Conservation (phyloP, 2,797 vertebrate genomes). For the Tiaroga cobitis region DNA sequence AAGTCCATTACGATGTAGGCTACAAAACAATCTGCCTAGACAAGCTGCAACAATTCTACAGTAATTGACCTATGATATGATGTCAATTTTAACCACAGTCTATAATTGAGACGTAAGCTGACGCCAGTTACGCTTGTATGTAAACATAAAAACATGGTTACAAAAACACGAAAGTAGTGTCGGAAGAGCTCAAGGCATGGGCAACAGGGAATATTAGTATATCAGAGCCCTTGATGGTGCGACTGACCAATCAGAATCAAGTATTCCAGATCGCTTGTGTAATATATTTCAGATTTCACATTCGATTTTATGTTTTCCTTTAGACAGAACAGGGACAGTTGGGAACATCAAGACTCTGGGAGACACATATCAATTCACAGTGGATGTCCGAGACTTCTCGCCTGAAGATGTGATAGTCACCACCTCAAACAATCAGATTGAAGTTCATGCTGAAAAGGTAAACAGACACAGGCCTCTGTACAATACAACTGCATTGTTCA, state of each 20-base stretch:
- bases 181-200: background rate
- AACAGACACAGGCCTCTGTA: constrained; percentile 45
- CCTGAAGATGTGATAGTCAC: constrained; percentile 97
- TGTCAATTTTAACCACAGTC: background rate
- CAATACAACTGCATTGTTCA: constrained; percentile 1
- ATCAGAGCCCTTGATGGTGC: background rate
- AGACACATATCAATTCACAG: constrained; percentile 94
- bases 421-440: constrained; percentile 98
- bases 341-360: constrained; percentile 91
- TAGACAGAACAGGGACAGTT: constrained; percentile 71
- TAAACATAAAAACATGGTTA: too few species aligned
- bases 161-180: background rate
- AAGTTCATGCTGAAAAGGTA: constrained; percentile 96
- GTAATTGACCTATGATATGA: background rate
- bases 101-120: background rate
- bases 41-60: background rate
- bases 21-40: background rate
- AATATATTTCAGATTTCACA: background rate
- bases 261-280: background rate
- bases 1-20: background rate
- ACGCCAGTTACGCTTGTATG: too few species aligned
- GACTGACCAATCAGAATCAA: background rate
- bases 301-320: constrained; percentile 20
- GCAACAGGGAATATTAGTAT: background rate
- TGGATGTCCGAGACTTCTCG: constrained; percentile 93